Base-by-base conservation (phyloP, 2,113 vertebrate species). In the Empidonax alnorum region DNA sequence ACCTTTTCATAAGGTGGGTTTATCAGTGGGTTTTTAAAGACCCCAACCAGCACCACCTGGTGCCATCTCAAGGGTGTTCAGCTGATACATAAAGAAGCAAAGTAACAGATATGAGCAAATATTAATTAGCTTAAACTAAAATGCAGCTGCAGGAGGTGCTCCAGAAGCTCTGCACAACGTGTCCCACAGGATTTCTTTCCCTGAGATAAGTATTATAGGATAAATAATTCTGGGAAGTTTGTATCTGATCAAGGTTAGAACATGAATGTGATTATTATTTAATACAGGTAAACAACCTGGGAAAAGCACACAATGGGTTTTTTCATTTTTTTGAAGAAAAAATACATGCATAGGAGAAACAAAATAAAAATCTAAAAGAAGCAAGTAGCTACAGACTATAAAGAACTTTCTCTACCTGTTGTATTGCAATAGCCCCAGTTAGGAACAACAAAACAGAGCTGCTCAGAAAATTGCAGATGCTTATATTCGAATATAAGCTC, bases 401-500 rank as follows among this genome's bases (percentile, higher is more conserved):
- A 42, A 65, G 23, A 65, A 11, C 24, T 49, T 49, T 13, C 9
- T 28, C 30, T 58, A 3, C 4, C 33, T 14, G 13, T 89, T 55
- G 22, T 8, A 4, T 7, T 41, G 1, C 21, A 25, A 33, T 20
- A 44, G 10, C 7, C 24, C 19, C 12, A 12, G 27, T 8, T 23
- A 67, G 12, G 12, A 79, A 44, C 2, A 46, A 6, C 9, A 59
- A 80, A 10, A 27, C 6, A 66, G 8, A 63, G 5, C 17, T 18
- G 23, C 27, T 20, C 28, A n/a, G 1, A 21, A 2, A 31, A 18
- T 3, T 59, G 2, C 10, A 63, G 21, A 12, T 37, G 1, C 3
- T n/a, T 46, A 18, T 5, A 23, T 7, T 46, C 5, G 16, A 27
- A 42, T 2, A 31, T 0, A 52, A 80, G 0, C 2, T 46, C 0